Evolutionary conservation across 1,140 invertebrate species (phyloP), one percentile per base, ranked within the genome.

Genomic region (Aphelinus certus): DNA sequence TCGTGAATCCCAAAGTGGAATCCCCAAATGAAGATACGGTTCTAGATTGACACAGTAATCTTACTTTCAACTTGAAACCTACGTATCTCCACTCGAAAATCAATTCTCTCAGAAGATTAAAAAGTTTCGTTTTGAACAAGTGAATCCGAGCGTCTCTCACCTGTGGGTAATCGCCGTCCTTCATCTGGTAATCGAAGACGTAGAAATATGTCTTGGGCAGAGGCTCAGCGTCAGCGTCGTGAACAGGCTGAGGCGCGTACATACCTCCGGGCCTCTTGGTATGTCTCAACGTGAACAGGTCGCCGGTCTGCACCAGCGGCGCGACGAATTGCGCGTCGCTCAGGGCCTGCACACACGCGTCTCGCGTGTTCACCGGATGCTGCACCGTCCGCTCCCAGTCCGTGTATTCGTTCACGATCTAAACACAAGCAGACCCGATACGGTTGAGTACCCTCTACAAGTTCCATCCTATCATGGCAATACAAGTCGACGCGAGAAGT

Each of bases 361-460:
- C 96, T 53, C 97, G 89, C 0, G 96, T 96, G 80, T 96, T 95
- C 65, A 97, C 93, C 45, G 96, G 96, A 88, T 98, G 95, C 82
- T 96, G 92, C 1, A 95, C 93, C 1, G 96, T 96, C 84, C 95
- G 89, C 83, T 97, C 96, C 97, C 97, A 98, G 84, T 98, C 96
- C 7, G 96, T 98, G 83, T 99, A 99, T 81, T 99, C 97, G 83
- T 99, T 98, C 55, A 98, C 94, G 45, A 96, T 88, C 89, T 76
- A 53, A 53, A 53, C 51, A 53, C 26, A 26, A 26, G 26, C 26
- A 26, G 26, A 26, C 0, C 0, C 26, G 26, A 26, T 26, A 26
- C 26, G 26, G 26, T 26, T 26, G 26, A 26, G 26, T 26, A 26
- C 26, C 26, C 26, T 26, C 26, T 26, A 26, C 26, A 26, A 26